Evolutionary conservation across 2,113 vertebrate species (phyloP), one percentile per base, ranked within the genome.

Genomic region (Pachypanchax playfairii): DNA sequence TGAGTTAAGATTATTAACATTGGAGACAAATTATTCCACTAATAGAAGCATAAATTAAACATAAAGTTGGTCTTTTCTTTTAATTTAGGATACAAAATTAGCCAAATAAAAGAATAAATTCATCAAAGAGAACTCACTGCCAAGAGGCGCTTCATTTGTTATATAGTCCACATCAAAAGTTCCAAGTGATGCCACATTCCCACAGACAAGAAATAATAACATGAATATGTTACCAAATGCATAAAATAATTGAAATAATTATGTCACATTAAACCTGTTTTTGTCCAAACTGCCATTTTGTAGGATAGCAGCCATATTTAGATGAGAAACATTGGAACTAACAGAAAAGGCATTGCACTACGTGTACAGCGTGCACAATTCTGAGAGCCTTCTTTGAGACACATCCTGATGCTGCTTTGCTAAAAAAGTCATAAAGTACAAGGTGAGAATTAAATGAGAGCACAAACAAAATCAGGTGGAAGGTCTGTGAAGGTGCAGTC

Each of bases 251-350:
- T 44, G 56, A 74, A 65, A 55, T 51, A 65, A 74, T 74, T 56
- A 56, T 25, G 35, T 25, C 38, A 69, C 55, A 71, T 56, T 43
- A 54, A 61, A 22, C n/a, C n/a, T 75, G 46, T 48, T 73, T 66
- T 66, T 39, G 54, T 73, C 74, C 76, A 82, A 84, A 88, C 91
- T 92, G 91, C 91, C 90, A 89, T 89, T 85, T 88, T 84, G 66
- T 91, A 92, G 91, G 91, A 92, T 89, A 92, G 91, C 87, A 92
- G 91, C 91, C 91, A 92, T 92, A 88, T 22, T 31, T 75, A 81
- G 75, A 81, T 76, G 82, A 62, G 25, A 82, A 76, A 82, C 65
- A 63, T 70, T 54, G 71, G 39, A 73, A 50, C 38, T 75, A 75
- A 84, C 63, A 31, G 48, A 17, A 9, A 26, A 75, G 74, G 67